Percentiles rank a stretch among this genome's conserved stretches.
phyloP scores from a whole-genome alignment of 2,888 invertebrate genomes.

The Cephonodes hylas region DNA sequence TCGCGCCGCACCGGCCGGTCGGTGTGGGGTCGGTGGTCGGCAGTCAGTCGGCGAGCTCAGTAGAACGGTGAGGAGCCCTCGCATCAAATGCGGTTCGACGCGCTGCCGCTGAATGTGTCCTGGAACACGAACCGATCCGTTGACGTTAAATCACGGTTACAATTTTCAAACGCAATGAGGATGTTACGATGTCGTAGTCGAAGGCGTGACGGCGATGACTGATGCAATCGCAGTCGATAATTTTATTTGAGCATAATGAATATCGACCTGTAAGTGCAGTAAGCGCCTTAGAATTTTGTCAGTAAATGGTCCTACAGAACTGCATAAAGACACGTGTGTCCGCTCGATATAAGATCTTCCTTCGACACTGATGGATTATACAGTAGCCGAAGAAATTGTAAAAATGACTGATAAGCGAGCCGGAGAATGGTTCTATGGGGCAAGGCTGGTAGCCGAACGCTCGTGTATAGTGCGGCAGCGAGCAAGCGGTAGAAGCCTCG shows the following conservation, averaged over 20 bases:
- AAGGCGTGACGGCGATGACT: not conserved
- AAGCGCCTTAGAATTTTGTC: too few relatives aligned
- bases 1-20: too few relatives aligned
- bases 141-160: too few relatives aligned
- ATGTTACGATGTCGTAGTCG: too few relatives aligned
- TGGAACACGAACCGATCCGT: constrained; percentile 31
- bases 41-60: constrained; percentile 40
- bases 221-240: too few relatives aligned
- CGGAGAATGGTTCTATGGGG: not conserved
- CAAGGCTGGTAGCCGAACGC: not conserved
- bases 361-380: not conserved
- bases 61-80: constrained; percentile 37
- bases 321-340: too few relatives aligned
- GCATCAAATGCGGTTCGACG: constrained; percentile 73
- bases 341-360: too few relatives aligned
- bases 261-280: too few relatives aligned
- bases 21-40: too few relatives aligned
- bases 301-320: too few relatives aligned
- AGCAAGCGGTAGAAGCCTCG: not conserved
- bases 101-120: constrained; percentile 66
- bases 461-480: not conserved
- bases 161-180: too few relatives aligned
- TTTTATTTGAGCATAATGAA: too few relatives aligned
- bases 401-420: not conserved
- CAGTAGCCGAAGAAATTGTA: not conserved